Evolutionary conservation across 2,113 vertebrate genomes (phyloP), one percentile per base, ranked within the genome.

Genomic region (Odocoileus hemionus): DNA sequence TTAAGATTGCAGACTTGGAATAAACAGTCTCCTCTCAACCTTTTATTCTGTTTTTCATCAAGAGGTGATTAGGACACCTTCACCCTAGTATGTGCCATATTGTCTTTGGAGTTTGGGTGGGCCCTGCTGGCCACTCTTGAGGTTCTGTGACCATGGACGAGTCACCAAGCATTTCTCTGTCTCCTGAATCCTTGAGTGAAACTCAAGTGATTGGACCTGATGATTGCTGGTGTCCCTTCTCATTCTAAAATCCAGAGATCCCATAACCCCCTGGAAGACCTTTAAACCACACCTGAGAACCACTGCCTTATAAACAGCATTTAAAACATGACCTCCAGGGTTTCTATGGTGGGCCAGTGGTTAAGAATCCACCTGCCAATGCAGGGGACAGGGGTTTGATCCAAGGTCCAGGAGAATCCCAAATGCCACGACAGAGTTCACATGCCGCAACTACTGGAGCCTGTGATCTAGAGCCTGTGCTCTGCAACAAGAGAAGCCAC

Each of bases 161-260:
- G 10, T 86, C 78, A 47, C 57, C 52, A 45, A 60, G 88, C 21
- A 91, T 70, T 85, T 83, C 67, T 84, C 17, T 55, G 55, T 16
- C 50, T 95, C 52, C 17, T 67, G n/a, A 94, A 70, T 93, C 28
- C 33, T 89, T 79, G 23, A 58, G 64, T 79, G 93, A 96, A 93
- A 96, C 36, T 91, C 39, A 79, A 95, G 30, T 57, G 52, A 80
- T 21, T 83, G 78, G 89, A 79, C 45, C 23, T 25, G 64, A 70
- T 15, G 15, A 74, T 43, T 89, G 83, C 28, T 85, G 39, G 52
- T 93, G 87, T 60, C 21, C 28, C 43, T 90, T 95, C 70, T 57
- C 80, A 33, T 55, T 86, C 45, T 83, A 95, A 94, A 93, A 91
- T 52, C 55, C 67, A 91, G 89, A 95, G 85, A 96, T 12, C 33